Conservation (phyloP, 2,113 vertebrate species). For the Channa argus region DNA sequence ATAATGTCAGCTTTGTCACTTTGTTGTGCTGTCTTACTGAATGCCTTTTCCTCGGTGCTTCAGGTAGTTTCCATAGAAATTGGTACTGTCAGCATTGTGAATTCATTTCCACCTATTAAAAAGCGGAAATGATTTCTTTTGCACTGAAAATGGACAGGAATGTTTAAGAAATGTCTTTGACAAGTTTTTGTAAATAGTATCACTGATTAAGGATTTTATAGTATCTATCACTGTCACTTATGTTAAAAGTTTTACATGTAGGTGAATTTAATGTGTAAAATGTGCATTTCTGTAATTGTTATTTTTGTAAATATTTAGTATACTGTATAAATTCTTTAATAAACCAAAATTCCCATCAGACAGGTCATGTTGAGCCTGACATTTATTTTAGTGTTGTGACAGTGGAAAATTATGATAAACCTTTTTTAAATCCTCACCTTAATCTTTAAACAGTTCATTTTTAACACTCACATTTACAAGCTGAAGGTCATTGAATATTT, state of each 20-base stretch:
- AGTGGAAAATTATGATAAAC: not conserved
- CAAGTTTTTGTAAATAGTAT: conserved; percentile 63
- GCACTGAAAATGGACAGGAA: conserved; percentile 64
- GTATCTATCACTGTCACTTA: conserved; percentile 11
- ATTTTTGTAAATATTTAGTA: conserved; percentile 68
- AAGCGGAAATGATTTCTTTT: conserved; percentile 49
- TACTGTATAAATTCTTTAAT: conserved; percentile 61
- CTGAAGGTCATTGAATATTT: not conserved
- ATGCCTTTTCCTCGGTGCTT: conserved; percentile 1
- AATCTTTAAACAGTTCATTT: not conserved
- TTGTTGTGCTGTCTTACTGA: conserved; percentile 3
- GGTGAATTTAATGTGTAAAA: conserved; percentile 42
- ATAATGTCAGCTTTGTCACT: conserved; percentile 2
- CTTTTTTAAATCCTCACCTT: not conserved
- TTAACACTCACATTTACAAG: not conserved
- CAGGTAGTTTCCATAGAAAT: conserved; percentile 40
- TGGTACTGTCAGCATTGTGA: conserved; percentile 68
- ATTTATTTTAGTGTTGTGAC: not conserved
- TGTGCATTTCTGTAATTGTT: conserved; percentile 28
- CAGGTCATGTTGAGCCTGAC: not conserved
- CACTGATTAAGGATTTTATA: conserved; percentile 31
- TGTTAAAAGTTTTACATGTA: conserved; percentile 36
- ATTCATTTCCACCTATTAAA: conserved; percentile 34
- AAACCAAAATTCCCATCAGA: conserved; percentile 49
- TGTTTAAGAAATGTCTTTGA: conserved; percentile 42